phyloP scores from a whole-genome alignment of 2,797 vertebrate genomes.

The Muraenolepis orangiensis region DNA sequence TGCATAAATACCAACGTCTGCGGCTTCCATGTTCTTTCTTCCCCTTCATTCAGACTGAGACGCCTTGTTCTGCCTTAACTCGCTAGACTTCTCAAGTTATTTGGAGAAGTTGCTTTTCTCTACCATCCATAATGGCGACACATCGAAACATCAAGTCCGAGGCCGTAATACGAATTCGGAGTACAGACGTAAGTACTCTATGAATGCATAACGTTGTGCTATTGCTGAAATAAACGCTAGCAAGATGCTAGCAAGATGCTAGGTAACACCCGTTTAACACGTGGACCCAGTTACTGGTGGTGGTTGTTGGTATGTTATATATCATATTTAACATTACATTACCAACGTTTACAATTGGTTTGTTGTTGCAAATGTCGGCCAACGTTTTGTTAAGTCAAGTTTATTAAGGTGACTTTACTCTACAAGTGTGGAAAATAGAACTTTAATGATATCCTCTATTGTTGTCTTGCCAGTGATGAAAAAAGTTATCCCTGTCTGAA shows the following conservation, averaged over 20 bases:
- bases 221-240: background rate
- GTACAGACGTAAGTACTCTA: background rate
- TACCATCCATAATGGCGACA: background rate
- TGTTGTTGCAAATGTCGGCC: no score
- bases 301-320: no score
- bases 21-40: background rate
- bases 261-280: background rate
- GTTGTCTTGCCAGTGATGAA: slow-evolving; percentile 65
- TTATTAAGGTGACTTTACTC: no score
- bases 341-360: no score
- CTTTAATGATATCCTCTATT: no score
- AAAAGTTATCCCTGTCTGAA: slow-evolving; percentile 80
- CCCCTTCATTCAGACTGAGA: no score
- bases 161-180: background rate
- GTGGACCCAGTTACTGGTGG: background rate
- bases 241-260: background rate
- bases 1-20: background rate
- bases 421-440: no score
- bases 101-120: no score
- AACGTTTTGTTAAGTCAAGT: no score
- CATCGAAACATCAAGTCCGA: background rate
- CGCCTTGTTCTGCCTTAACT: no score
- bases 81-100: no score
- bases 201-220: background rate
- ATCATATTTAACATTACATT: no score